Conservation (phyloP, 2,113 vertebrate genomes). For the Erpornis zantholeuca region DNA sequence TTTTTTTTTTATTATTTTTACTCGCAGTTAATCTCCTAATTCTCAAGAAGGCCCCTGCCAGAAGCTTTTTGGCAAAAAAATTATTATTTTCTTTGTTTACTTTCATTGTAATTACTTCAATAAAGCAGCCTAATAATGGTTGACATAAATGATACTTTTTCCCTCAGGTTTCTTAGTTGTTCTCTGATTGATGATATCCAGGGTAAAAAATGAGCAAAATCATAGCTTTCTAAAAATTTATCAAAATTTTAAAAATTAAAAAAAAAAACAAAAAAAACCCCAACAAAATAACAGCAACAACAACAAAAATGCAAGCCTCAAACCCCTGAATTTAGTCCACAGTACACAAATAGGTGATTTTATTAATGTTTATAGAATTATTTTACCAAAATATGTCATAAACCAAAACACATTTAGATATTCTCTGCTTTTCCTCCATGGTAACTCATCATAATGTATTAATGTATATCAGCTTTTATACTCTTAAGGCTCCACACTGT, state of each 20-base stretch:
- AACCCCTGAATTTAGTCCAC: not conserved
- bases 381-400: not conserved
- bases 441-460: not conserved
- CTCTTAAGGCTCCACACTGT: not conserved
- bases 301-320: not conserved
- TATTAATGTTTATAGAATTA: not conserved
- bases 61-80: not conserved
- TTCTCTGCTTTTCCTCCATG: not conserved
- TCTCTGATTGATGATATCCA: not conserved
- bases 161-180: not conserved
- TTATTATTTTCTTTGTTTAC: not conserved
- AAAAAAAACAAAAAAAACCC: not conserved
- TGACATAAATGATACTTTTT: not conserved
- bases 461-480: conserved; percentile 23
- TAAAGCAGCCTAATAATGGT: not conserved
- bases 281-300: too few relatives aligned
- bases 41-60: not conserved
- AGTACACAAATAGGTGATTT: not conserved
- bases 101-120: not conserved
- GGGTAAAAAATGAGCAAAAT: not conserved
- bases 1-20: not conserved
- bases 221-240: not conserved
- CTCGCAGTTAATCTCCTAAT: not conserved
- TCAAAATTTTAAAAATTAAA: not conserved
- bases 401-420: not conserved